Base-by-base conservation (phyloP, 2,113 vertebrate genomes). In the Urocolius indicus region DNA sequence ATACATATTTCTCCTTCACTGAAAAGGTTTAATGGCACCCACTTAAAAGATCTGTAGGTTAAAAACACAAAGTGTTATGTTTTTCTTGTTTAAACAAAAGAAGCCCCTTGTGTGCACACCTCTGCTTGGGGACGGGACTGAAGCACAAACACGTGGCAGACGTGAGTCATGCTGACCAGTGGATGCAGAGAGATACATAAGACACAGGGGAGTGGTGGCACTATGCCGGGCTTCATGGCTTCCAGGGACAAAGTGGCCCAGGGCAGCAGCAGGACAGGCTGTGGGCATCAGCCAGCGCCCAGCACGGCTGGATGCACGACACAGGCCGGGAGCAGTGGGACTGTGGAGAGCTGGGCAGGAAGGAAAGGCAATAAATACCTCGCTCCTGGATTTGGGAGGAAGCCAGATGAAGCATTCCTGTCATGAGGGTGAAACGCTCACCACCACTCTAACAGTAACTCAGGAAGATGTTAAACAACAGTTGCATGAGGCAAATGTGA, bases 281-380 rank as follows among this genome's bases (percentile, higher is more conserved):
- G 34, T 0, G 2, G 61, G 32, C 57, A 95, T 1, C 11, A 63
- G 38, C 38, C 38, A 41, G 38, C 38, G 21, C 49, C 63, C 84
- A 49, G 45, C 36, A 55, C 0, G 2, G 62, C 73, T 88, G 59
- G 34, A 26, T 59, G 43, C 10, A 1, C 0, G 1, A n/a, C 74
- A 61, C 2, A 2, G 55, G 45, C 81, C 55, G 51, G 36, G 79
- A 77, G 72, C 2, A 7, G 67, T 30, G 59, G 41, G 67, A 48
- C 75, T 54, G 45, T 8, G 12, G 57, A 36, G 51, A 84, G 73
- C 73, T 27, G 58, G 41, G 80, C 90, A 95, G 94, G 94, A 96
- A 94, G 93, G 88, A 92, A 96, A 90, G 46, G 58, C 93, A 93
- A 78, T 92, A 92, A 96, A 93, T 84, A 82, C 63, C 49, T 86